A percentile compares a stretch with the other conserved stretches of the same genome.
Evolutionary conservation across 2,888 invertebrate species (phyloP).

Genomic region (Tipula unca): DNA sequence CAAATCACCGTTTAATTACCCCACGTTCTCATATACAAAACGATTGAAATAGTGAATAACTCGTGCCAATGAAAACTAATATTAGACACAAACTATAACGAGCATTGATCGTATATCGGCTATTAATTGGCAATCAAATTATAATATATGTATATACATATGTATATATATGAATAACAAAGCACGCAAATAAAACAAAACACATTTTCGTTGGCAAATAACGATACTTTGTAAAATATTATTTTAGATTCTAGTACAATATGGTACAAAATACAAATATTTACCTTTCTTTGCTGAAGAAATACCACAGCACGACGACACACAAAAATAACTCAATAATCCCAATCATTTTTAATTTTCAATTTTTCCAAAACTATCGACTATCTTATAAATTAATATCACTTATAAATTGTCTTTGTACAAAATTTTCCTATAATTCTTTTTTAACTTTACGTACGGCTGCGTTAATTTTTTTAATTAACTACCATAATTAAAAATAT

Average conservation of each 20-base stretch:
- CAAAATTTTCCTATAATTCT: not conserved
- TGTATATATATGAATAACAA: too few relatives aligned
- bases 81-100: not conserved
- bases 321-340: constrained; percentile 15
- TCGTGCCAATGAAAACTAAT: not conserved
- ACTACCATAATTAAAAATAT: not conserved
- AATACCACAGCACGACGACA: not conserved
- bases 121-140: not conserved
- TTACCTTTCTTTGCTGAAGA: constrained; percentile 16
- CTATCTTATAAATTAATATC: constrained; percentile 14
- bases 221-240: not conserved
- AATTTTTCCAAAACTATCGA: not conserved
- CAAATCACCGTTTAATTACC: not conserved
- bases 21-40: not conserved
- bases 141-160: too few relatives aligned
- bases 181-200: not conserved
- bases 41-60: not conserved
- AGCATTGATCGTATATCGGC: not conserved
- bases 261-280: not conserved
- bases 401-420: not conserved
- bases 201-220: not conserved
- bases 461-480: not conserved
- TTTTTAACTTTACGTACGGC: not conserved
- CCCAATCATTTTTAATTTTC: not conserved
- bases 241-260: not conserved